Conservation (phyloP, 64 coral and sea anemone species). For the Actinia equina region DNA sequence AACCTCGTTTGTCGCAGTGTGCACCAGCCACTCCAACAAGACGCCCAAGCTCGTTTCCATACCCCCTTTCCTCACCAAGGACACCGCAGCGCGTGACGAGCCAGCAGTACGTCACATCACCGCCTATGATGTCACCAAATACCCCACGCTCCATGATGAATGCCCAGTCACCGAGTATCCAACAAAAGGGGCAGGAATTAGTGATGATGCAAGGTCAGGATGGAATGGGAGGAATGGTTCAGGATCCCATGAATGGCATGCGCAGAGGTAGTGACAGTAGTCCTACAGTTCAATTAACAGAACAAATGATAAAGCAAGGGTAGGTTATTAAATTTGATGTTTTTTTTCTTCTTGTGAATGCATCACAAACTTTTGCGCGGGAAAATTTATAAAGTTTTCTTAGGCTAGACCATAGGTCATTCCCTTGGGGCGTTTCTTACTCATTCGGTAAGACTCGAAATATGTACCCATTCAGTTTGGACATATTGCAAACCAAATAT, state of each 20-base stretch:
- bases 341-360: background rate
- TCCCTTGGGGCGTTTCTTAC: no score
- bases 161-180: conserved; percentile 44
- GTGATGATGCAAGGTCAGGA: conserved; percentile 33
- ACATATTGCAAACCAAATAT: no score
- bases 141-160: conserved; percentile 18
- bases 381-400: no score
- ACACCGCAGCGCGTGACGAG: conserved; percentile 75
- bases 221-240: background rate
- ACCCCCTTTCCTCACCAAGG: conserved; percentile 82
- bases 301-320: conserved; percentile 55
- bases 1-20: conserved; percentile 75
- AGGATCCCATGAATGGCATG: conserved; percentile 18
- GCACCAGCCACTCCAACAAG: conserved; percentile 68
- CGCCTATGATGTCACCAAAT: conserved; percentile 78
- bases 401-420: no score
- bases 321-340: conserved; percentile 9
- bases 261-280: conserved; percentile 5
- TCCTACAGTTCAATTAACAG: conserved; percentile 17
- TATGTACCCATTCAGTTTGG: no score
- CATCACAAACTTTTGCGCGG: no score
- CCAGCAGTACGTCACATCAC: conserved; percentile 75
- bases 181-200: conserved; percentile 45
- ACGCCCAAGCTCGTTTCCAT: conserved; percentile 79
- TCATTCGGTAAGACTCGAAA: no score